Evolutionary conservation across 2,888 invertebrate species (phyloP), one percentile per base, ranked within the genome.

Genomic region (Pyralis farinalis): DNA sequence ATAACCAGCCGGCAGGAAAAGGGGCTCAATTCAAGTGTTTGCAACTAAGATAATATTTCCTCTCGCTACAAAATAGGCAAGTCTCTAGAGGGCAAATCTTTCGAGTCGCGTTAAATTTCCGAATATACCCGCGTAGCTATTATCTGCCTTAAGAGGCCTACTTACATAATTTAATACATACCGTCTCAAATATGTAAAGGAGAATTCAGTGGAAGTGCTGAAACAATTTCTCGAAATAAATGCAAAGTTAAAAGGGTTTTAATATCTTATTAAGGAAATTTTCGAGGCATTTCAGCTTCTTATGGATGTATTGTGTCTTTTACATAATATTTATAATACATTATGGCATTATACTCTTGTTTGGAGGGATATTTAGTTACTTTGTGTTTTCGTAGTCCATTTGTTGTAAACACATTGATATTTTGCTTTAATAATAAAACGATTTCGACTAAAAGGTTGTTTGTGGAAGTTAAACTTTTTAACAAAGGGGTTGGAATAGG

Each of bases 241-340:
- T 38, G 32, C 7, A 12, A 32, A 38, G 32, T 38, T 32, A 38
- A 38, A 38, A 38, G 38, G 38, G 38, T 38, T 38, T 32, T 38
- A 38, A 38, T 38, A 38, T 32, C 25, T 32, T 38, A 38, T 38
- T 38, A 38, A n/a, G 32, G 12, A 16, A 32, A 38, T 38, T 37
- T 37, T 31, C 31, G 6, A 30, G 31, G 31, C 31, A 22, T 31
- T 38, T 38, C 7, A 25, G 16, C 25, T 32, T 9, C 25, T 31
- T 20, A 37, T 11, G 20, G 29, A 11, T 37, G 20, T 12, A 10
- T 1, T 16, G 29, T 30, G 20, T 37, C 7, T 37, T 36, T n/a
- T n/a, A n/a, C n/a, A n/a, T n/a, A n/a, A 28, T 35, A 35, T 28
- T 16, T 35, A 35, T 9, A 35, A n/a, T n/a, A n/a, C n/a, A n/a